Base-by-base conservation (phyloP, 2,888 invertebrate species). In the Mycalesis mineus region DNA sequence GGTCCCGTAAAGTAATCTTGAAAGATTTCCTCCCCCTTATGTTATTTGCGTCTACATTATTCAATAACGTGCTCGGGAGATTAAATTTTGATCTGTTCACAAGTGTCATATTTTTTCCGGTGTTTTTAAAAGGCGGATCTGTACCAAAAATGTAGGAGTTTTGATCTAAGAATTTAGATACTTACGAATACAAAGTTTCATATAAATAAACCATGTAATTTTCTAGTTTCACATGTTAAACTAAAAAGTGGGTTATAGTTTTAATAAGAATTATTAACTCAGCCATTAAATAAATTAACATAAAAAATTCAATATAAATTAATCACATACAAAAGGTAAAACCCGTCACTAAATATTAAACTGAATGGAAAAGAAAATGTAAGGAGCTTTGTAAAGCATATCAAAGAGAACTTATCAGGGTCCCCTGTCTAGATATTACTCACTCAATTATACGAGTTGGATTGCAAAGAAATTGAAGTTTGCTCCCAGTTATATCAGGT, bases 401-500 rank as follows among this genome's bases (percentile, higher is more conserved):
- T 39, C 51, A 55, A 57, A 51, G 60, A 37, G 14, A 52, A 55
- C 45, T 58, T 61, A 55, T 61, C 45, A 31, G 51, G 47, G 50
- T 60, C 44, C n/a, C 50, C 41, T 62, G 48, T 41, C 28, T 33
- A 62, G 58, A 60, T 63, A 60, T 58, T 51, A 61, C 62, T 51
- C 60, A 55, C 59, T 61, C 60, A 65, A 67, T 65, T 67, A 69
- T 66, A 61, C 62, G 57, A 49, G 48, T 54, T 48, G 59, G 62
- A 58, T 52, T 47, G 49, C 52, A 63, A 68, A 72, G 67, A 68
- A 70, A 69, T 69, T 65, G 64, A 65, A 67, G 59, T 72, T 70
- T 64, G 68, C 37, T 67, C 68, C 68, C 67, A 71, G 72, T 69
- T 68, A 69, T 68, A 72, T 70, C 69, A 63, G 68, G 68, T 66